These are phyloP conservation scores for Saturnia japonica DNA, from an alignment of 2,888 invertebrate genomes.

Conservation along the genomic window DNA sequence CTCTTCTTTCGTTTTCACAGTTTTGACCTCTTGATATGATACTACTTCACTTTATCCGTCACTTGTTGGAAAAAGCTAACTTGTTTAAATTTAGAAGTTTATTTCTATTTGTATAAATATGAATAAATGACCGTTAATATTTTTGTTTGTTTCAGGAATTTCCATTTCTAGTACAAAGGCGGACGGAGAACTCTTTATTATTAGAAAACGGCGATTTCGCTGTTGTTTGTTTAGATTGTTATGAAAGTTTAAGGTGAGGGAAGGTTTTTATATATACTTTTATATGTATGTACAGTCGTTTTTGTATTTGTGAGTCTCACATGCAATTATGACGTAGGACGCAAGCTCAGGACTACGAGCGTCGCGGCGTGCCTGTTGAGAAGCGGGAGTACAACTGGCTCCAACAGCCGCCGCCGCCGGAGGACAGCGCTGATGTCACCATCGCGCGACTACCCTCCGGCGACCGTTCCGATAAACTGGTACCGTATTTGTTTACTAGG, in stretches of 20 bases:
- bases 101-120: neutral
- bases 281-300: no score
- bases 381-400: conserved; percentile 97
- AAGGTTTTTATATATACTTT: conserved; percentile 4
- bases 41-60: no score
- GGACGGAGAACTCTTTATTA: conserved; percentile 91
- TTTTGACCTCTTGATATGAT: no score
- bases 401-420: conserved; percentile 95
- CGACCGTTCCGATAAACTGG: conserved; percentile 90
- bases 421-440: conserved; percentile 92
- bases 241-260: conserved; percentile 89
- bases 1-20: no score
- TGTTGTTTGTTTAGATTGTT: conserved; percentile 95
- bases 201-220: conserved; percentile 95
- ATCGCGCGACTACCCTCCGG: conserved; percentile 92
- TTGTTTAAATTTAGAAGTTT: no score
- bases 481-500: no score
- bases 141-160: conserved; percentile 86
- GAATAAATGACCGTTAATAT: neutral
- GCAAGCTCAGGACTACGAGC: conserved; percentile 93
- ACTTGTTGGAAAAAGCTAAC: no score
- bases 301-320: no score
- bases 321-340: conserved; percentile 73
- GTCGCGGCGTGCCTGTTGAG: conserved; percentile 94
- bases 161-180: conserved; percentile 92